A percentile compares a stretch with the other conserved stretches of the same genome.
These are phyloP conservation scores for Carapus acus DNA, from an alignment of 2,797 vertebrate genomes.

Conservation along the genomic window DNA sequence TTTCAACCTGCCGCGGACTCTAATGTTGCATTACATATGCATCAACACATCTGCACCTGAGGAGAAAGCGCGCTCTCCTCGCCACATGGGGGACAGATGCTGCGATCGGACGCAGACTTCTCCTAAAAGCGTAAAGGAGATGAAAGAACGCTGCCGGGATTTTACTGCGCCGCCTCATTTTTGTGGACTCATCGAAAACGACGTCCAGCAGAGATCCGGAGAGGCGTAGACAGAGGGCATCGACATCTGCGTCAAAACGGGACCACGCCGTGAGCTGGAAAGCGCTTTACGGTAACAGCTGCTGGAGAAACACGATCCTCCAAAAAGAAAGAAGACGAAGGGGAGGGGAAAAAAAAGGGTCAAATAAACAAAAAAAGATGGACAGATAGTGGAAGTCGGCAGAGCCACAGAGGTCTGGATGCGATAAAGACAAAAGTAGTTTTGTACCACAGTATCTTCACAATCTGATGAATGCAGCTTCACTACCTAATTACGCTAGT, in stretches of 20 bases:
- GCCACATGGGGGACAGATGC: slow-evolving; percentile 58
- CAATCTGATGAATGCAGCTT: too few species aligned
- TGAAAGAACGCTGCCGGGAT: slow-evolving; percentile 30
- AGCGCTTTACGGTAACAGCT: too few species aligned
- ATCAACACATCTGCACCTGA: slow-evolving; percentile 52
- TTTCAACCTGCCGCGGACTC: slow-evolving; percentile 44
- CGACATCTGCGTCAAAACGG: neutral
- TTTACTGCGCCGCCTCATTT: slow-evolving; percentile 41
- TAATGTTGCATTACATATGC: slow-evolving; percentile 53
- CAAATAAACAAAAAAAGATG: too few species aligned
- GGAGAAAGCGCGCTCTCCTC: slow-evolving; percentile 19
- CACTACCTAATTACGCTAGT: too few species aligned
- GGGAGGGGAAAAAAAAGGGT: too few species aligned
- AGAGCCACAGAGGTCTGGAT: too few species aligned
- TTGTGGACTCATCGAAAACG: slow-evolving; percentile 25
- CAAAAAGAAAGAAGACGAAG: too few species aligned
- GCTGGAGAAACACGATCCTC: too few species aligned
- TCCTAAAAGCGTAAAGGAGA: slow-evolving; percentile 43
- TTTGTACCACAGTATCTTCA: too few species aligned
- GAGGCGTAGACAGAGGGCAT: neutral
- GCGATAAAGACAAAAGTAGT: too few species aligned
- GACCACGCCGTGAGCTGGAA: neutral
- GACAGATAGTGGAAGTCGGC: too few species aligned
- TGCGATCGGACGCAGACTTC: slow-evolving; percentile 9
- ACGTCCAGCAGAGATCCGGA: slow-evolving; percentile 2